These are phyloP conservation scores for Pyrrhosoma nymphula DNA, from an alignment of 2,888 invertebrate species.

Conservation along the genomic window DNA sequence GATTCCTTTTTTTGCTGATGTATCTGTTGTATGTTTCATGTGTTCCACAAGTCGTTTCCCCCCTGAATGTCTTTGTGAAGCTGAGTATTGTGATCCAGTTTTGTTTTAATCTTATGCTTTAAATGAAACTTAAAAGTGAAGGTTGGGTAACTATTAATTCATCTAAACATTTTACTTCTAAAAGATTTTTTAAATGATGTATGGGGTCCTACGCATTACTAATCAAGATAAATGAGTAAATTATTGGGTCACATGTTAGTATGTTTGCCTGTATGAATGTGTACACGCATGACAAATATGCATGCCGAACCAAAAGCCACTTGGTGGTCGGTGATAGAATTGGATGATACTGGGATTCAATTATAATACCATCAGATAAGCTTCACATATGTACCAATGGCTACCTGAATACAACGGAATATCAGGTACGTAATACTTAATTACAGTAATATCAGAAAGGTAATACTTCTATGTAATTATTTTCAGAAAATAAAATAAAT, in stretches of 20 bases:
- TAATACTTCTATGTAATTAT: too few species aligned
- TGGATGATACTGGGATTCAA: too few species aligned
- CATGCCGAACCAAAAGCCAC: constrained; percentile 12
- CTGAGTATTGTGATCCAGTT: not conserved
- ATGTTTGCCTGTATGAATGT: not conserved
- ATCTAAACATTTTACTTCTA: not conserved
- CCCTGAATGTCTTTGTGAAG: not conserved
- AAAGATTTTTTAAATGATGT: not conserved
- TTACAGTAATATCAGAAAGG: too few species aligned
- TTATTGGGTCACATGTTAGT: not conserved
- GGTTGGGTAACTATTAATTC: not conserved
- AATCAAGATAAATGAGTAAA: not conserved
- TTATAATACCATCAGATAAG: too few species aligned
- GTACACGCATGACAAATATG: not conserved
- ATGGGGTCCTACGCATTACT: not conserved
- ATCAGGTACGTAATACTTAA: too few species aligned
- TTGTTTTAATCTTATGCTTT: not conserved
- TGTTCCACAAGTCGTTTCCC: not conserved
- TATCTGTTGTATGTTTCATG: not conserved
- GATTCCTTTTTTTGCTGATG: not conserved
- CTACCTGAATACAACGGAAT: too few species aligned
- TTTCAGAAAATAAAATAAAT: too few species aligned
- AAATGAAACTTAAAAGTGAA: not conserved
- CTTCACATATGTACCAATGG: too few species aligned
- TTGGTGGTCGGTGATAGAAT: not conserved